These are phyloP conservation scores for Tromatobia lineatoria DNA, from an alignment of 2,888 invertebrate genomes.

Conservation along the genomic window DNA sequence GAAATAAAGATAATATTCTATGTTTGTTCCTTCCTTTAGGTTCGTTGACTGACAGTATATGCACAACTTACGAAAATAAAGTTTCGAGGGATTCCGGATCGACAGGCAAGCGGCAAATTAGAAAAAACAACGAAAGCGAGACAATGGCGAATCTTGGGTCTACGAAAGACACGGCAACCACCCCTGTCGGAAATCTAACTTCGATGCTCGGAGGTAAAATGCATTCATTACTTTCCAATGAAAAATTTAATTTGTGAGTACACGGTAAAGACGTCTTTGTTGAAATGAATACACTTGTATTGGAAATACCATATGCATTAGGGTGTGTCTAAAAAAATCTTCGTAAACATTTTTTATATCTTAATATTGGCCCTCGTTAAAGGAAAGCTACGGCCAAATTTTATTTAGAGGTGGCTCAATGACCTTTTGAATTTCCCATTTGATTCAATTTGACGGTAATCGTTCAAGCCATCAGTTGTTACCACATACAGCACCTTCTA, in stretches of 20 bases:
- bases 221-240: background rate
- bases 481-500: no score
- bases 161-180: conserved; percentile 70
- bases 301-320: no score
- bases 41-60: conserved; percentile 88
- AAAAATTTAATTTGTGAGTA: background rate
- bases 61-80: conserved; percentile 87
- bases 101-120: conserved; percentile 40
- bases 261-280: no score
- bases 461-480: no score
- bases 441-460: no score
- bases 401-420: no score
- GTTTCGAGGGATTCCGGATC: conserved; percentile 68
- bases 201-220: conserved; percentile 86
- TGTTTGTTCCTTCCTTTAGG: conserved; percentile 76
- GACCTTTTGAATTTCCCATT: no score
- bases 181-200: conserved; percentile 80
- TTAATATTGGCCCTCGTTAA: no score
- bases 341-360: no score
- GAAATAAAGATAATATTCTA: background rate
- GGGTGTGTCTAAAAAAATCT: no score
- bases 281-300: no score
- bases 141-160: conserved; percentile 41
- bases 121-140: conserved; percentile 59
- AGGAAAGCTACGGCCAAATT: no score